Conservation (phyloP, 2,797 vertebrate genomes). For the Mycteria americana region DNA sequence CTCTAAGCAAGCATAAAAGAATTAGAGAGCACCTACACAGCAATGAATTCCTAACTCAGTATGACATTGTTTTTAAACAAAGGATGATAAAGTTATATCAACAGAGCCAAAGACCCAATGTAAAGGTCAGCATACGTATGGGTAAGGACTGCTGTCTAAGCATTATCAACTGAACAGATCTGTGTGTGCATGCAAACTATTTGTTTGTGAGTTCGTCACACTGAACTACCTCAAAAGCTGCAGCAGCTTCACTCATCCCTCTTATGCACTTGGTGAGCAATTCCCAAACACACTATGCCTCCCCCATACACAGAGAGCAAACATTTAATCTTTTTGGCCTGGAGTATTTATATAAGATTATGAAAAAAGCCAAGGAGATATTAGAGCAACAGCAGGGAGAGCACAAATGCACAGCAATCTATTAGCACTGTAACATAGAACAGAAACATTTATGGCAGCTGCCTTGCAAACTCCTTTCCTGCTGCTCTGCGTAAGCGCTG, state of each 20-base stretch:
- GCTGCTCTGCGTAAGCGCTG: background rate
- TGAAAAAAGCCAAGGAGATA: background rate
- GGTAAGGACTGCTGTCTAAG: background rate
- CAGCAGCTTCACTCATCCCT: background rate
- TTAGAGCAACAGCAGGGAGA: background rate
- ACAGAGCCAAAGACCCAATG: background rate
- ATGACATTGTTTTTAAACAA: background rate
- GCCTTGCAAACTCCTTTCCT: background rate
- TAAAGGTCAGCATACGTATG: background rate
- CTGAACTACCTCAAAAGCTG: background rate
- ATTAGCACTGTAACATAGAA: background rate
- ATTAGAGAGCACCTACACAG: background rate
- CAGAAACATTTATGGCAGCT: background rate
- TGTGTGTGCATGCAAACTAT: accelerated
- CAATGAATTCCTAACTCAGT: background rate
- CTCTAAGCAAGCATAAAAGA: background rate
- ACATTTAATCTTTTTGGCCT: background rate
- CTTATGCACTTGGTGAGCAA: background rate
- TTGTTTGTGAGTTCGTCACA: background rate
- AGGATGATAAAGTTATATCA: background rate
- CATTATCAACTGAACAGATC: background rate
- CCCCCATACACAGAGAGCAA: background rate
- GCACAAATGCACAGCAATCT: background rate
- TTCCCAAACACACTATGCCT: background rate
- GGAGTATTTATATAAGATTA: background rate